Conservation (phyloP, 2,888 invertebrate genomes). For the Cheilosia soror region DNA sequence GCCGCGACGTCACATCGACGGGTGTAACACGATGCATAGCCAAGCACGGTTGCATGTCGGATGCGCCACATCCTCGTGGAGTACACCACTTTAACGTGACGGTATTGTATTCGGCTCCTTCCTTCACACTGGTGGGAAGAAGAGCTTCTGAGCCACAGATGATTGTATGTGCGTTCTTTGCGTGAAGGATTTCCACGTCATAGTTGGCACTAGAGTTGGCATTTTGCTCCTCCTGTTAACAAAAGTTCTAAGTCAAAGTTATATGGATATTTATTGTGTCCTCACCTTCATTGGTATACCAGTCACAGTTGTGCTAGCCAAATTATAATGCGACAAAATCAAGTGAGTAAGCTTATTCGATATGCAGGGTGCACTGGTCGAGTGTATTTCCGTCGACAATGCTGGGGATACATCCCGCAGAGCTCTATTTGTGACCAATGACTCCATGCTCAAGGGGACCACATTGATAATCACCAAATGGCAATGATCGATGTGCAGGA, state of each 20-base stretch:
- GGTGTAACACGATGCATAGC: conserved; percentile 96
- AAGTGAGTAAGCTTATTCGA: conserved; percentile 90
- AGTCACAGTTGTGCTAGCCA: conserved; percentile 98
- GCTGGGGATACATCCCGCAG: conserved; percentile 89
- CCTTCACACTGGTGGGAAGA: conserved; percentile 86
- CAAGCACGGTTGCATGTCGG: conserved; percentile 92
- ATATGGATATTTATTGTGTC: background rate
- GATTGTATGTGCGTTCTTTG: conserved; percentile 92
- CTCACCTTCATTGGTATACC: conserved; percentile 97
- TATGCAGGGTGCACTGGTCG: conserved; percentile 89
- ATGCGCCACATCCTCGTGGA: conserved; percentile 93
- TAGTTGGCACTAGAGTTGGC: conserved; percentile 99
- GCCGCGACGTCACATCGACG: conserved; percentile 97
- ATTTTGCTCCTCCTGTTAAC: conserved; percentile 93
- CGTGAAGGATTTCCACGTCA: conserved; percentile 98
- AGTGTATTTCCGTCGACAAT: conserved; percentile 91
- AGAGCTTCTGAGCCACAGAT: conserved; percentile 88
- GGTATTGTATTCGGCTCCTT: conserved; percentile 91
- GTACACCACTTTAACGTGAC: conserved; percentile 98
- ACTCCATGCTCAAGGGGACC: conserved; percentile 91
- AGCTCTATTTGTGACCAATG: conserved; percentile 89
- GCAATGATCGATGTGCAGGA: conserved; percentile 92
- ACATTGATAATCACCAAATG: conserved; percentile 96
- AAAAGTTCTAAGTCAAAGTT: conserved; percentile 76
- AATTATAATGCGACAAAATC: conserved; percentile 93